These are phyloP conservation scores for Perizoma affinitatum DNA, from an alignment of 2,888 invertebrate species.

Conservation along the genomic window DNA sequence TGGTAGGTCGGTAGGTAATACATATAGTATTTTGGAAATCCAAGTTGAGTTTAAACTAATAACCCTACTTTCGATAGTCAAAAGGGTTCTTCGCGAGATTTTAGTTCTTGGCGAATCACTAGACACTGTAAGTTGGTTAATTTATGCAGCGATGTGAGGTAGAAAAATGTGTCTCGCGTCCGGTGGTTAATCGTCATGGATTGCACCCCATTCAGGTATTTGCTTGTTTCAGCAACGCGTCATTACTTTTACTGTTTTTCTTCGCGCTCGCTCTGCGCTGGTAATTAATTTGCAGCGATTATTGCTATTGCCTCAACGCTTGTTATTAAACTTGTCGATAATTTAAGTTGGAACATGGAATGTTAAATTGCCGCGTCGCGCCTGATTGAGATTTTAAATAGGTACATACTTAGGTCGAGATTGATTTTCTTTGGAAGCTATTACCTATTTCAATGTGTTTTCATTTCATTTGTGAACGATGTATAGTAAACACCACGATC, in stretches of 20 bases:
- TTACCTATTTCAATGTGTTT: slow-evolving; percentile 54
- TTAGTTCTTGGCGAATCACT: too few relatives aligned
- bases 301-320: slow-evolving; percentile 73
- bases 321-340: slow-evolving; percentile 82
- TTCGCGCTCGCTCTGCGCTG: slow-evolving; percentile 63
- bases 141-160: neutral
- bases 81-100: too few relatives aligned
- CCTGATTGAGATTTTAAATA: slow-evolving; percentile 66
- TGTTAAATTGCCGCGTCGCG: slow-evolving; percentile 75
- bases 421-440: slow-evolving; percentile 65
- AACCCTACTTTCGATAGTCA: too few relatives aligned
- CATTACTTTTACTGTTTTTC: slow-evolving; percentile 71
- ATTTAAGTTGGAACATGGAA: slow-evolving; percentile 77
- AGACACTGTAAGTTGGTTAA: neutral
- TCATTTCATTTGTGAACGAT: slow-evolving; percentile 67
- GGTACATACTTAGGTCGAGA: slow-evolving; percentile 57
- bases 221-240: slow-evolving; percentile 55
- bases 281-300: slow-evolving; percentile 78
- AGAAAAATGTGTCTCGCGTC: neutral
- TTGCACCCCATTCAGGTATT: slow-evolving; percentile 55
- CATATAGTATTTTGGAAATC: too few relatives aligned
- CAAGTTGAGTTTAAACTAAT: too few relatives aligned
- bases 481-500: slow-evolving; percentile 62
- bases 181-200: neutral
- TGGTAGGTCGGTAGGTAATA: too few relatives aligned